A percentile compares a stretch with the other conserved stretches of the same genome.
Conservation (phyloP, 2,888 invertebrate species). For the Pelosia muscerda region DNA sequence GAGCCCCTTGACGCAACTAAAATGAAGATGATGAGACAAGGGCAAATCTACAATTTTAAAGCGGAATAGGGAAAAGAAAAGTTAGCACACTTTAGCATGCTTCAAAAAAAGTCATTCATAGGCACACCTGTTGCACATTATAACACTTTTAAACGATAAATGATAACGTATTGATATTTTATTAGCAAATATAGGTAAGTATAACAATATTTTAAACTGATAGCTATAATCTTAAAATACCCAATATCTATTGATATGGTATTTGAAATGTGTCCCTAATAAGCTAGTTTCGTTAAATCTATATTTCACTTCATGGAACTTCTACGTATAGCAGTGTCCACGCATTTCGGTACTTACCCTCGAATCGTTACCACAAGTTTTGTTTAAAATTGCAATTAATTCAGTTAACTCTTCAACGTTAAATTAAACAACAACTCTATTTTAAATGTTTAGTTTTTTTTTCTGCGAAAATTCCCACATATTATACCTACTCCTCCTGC, state of each 20-base stretch:
- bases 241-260: conserved; percentile 10
- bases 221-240: conserved; percentile 30
- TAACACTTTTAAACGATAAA: background rate
- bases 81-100: too few species aligned
- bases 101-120: background rate
- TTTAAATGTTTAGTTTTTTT: too few species aligned
- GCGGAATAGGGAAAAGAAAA: too few species aligned
- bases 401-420: too few species aligned
- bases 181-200: conserved; percentile 8
- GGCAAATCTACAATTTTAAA: too few species aligned
- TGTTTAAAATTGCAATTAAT: background rate
- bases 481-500: too few species aligned
- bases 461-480: too few species aligned
- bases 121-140: background rate
- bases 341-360: background rate
- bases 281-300: background rate
- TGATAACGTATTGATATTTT: background rate
- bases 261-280: background rate
- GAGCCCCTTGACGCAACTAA: too few species aligned
- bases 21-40: too few species aligned
- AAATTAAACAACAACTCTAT: too few species aligned
- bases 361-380: background rate
- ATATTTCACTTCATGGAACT: background rate
- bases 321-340: background rate
- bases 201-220: conserved; percentile 26